These are phyloP conservation scores for Phylloscopus trochiloides DNA, from an alignment of 2,113 vertebrate species.

Conservation along the genomic window DNA sequence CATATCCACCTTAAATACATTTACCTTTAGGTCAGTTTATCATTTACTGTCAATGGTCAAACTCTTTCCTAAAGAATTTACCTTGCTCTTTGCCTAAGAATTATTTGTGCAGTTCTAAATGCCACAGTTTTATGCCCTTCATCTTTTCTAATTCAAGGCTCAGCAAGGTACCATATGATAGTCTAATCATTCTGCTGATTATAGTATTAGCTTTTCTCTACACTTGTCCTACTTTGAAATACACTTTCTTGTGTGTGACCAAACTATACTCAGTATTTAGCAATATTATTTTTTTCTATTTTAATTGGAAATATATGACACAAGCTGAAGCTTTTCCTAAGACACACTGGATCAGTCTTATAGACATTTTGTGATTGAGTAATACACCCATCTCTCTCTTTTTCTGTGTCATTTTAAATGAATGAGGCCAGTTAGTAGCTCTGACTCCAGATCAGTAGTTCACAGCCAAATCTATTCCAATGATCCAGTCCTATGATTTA, in stretches of 20 bases:
- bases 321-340: background rate
- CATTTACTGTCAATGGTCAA: background rate
- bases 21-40: background rate
- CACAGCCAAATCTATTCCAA: background rate
- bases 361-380: background rate
- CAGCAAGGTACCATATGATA: background rate
- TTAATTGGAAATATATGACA: background rate
- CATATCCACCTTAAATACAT: background rate
- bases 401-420: background rate
- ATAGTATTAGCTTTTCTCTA: background rate
- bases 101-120: background rate
- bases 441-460: conserved; percentile 15
- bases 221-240: background rate
- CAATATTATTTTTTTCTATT: background rate
- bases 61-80: background rate
- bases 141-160: background rate
- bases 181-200: background rate
- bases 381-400: background rate
- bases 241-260: background rate
- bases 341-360: background rate
- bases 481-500: background rate
- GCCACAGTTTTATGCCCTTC: background rate
- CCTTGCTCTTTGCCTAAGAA: background rate
- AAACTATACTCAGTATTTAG: background rate
- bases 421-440: conserved; percentile 4